Percentiles rank a stretch among this genome's conserved stretches.
These are phyloP conservation scores for Ptychodera flava DNA, from an alignment of 35 echinoderm and acorn worm species.

Conservation along the genomic window DNA sequence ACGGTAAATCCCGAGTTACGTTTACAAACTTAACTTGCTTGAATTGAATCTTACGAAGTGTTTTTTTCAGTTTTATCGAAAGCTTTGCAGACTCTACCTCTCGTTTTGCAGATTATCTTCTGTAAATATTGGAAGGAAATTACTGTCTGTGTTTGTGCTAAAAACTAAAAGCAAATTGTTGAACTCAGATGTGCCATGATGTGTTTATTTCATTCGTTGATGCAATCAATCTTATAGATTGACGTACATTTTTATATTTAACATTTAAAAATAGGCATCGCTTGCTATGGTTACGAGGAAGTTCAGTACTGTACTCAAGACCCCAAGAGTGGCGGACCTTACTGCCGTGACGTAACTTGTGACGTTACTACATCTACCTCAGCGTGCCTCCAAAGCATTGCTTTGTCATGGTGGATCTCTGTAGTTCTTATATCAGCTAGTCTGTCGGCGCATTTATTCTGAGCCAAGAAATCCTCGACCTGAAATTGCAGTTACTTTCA, in stretches of 20 bases:
- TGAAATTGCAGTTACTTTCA: neutral
- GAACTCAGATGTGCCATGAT: neutral
- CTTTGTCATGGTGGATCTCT: neutral
- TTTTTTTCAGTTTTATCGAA: neutral
- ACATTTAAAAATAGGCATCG: no score
- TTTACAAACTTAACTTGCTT: neutral
- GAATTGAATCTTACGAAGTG: neutral
- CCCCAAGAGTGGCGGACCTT: neutral
- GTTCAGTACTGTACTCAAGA: neutral
- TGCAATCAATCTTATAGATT: no score
- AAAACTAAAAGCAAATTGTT: neutral
- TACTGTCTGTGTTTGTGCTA: neutral
- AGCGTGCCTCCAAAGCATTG: neutral
- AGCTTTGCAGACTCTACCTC: neutral
- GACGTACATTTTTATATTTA: no score
- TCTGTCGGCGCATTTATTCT: neutral
- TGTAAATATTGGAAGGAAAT: neutral
- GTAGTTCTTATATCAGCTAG: neutral
- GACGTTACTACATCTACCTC: neutral
- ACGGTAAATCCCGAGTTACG: slow-evolving; percentile 43
- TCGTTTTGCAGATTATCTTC: neutral
- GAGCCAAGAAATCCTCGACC: neutral
- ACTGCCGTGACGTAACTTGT: neutral
- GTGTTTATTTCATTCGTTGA: no score
- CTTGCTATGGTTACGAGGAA: neutral